Evolutionary conservation across 2,113 vertebrate genomes (phyloP).

Genomic region (Rhinoderma darwinii): DNA sequence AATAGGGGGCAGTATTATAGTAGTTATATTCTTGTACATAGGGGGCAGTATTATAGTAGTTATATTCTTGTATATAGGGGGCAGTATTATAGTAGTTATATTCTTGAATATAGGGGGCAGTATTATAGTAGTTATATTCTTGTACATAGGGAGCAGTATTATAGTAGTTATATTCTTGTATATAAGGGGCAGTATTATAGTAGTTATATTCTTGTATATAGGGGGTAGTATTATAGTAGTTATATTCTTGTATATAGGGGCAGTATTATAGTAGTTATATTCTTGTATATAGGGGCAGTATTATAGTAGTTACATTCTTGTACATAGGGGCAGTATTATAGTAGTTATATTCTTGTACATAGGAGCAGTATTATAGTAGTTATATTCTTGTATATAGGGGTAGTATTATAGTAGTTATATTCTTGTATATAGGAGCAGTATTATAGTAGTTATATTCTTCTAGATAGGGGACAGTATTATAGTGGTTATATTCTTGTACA

Average conservation of each 20-base stretch:
- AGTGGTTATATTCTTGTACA: conserved; percentile 5
- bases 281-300: not conserved
- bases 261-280: conserved; percentile 2
- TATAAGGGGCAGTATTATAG: conserved; percentile 2
- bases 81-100: not conserved
- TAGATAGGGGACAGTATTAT: not conserved
- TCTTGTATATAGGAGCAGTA: not conserved
- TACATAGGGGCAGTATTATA: conserved; percentile 8
- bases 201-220: not conserved
- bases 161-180: conserved; percentile 4
- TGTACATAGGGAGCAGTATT: not conserved
- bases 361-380: conserved; percentile 14
- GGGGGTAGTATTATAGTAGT: conserved; percentile 1
- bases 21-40: conserved; percentile 10
- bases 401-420: not conserved
- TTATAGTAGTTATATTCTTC: conserved; percentile 6
- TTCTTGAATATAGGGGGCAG: no score
- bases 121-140: conserved; percentile 8
- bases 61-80: not conserved
- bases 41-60: conserved; percentile 3
- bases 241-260: conserved; percentile 25
- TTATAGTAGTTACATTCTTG: not conserved
- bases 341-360: conserved; percentile 20
- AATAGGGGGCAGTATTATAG: conserved; percentile 24
- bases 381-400: not conserved